Conservation (phyloP, 2,113 vertebrate species). For the Indri indri region DNA sequence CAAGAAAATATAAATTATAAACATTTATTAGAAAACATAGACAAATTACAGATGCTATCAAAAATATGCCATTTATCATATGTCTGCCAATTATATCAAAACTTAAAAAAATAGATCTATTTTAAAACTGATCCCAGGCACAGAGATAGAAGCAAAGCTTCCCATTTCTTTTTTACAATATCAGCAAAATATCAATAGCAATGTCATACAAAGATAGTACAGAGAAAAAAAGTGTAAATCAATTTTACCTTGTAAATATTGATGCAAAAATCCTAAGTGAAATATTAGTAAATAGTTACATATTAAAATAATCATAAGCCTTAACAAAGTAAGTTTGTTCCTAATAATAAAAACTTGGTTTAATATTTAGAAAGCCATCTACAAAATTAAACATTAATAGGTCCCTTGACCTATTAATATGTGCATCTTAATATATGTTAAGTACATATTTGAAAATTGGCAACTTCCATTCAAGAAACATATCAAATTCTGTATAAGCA, state of each 20-base stretch:
- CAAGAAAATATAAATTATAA: not conserved
- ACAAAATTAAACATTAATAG: not conserved
- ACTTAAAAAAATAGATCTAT: not conserved
- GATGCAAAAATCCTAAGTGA: slow-evolving; percentile 15
- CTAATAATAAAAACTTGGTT: not conserved
- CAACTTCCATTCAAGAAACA: not conserved
- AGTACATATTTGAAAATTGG: not conserved
- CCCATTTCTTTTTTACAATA: not conserved
- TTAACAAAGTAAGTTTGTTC: not conserved
- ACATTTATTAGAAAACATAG: not conserved
- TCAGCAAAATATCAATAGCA: not conserved
- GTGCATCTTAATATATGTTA: not conserved
- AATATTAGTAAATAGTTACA: not conserved
- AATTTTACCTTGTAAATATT: not conserved
- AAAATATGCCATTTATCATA: not conserved
- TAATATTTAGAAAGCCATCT: not conserved
- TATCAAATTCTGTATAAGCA: not conserved
- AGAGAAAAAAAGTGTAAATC: not conserved
- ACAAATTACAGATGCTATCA: not conserved
- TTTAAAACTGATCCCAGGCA: not conserved
- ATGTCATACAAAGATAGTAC: not conserved
- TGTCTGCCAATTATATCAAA: not conserved
- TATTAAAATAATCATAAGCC: not conserved
- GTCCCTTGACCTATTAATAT: not conserved
- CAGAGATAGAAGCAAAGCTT: not conserved